Percentiles rank a stretch among this genome's conserved stretches.
Conservation (phyloP, 2,797 vertebrate species). For the Fistularia commersonii region DNA sequence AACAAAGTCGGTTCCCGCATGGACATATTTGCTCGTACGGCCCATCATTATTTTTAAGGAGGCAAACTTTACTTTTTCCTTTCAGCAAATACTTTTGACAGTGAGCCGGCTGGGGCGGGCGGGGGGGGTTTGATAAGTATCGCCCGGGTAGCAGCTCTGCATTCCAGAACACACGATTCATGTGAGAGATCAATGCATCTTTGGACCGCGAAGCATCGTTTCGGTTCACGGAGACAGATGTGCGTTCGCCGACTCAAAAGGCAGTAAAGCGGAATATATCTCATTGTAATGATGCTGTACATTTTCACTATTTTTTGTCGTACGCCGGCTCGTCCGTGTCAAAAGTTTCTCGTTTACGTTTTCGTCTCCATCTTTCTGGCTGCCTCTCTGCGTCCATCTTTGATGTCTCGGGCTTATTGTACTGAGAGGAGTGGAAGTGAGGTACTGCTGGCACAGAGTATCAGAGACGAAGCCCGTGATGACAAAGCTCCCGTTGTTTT, state of each 20-base stretch:
- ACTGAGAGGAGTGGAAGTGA: constrained; percentile 45
- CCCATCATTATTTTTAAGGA: constrained; percentile 11
- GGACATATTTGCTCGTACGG: constrained; percentile 7
- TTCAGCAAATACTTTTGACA: constrained; percentile 8
- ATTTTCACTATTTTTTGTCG: constrained; percentile 31
- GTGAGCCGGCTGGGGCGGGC: constrained; percentile 3
- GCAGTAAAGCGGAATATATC: background rate
- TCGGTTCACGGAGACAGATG: constrained; percentile 1
- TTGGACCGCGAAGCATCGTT: constrained; percentile 11
- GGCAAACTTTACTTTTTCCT: constrained; percentile 1
- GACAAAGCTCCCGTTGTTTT: constrained; percentile 49
- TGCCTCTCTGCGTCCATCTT: constrained; percentile 42
- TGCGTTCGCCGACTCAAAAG: constrained; percentile 2
- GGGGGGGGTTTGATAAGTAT: constrained; percentile 6
- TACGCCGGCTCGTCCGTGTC: constrained; percentile 13
- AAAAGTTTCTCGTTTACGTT: constrained; percentile 18
- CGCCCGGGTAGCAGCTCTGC: constrained; percentile 12
- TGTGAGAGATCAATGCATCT: constrained; percentile 12
- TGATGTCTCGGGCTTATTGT: constrained; percentile 64
- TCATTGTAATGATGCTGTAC: constrained; percentile 26
- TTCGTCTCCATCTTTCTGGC: constrained; percentile 24
- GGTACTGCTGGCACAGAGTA: constrained; percentile 37
- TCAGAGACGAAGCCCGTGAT: constrained; percentile 40
- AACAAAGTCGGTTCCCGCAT: background rate
- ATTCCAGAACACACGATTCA: constrained; percentile 22